Evolutionary conservation across 2,113 vertebrate species (phyloP).

Genomic region (Monarcha castaneiventris): DNA sequence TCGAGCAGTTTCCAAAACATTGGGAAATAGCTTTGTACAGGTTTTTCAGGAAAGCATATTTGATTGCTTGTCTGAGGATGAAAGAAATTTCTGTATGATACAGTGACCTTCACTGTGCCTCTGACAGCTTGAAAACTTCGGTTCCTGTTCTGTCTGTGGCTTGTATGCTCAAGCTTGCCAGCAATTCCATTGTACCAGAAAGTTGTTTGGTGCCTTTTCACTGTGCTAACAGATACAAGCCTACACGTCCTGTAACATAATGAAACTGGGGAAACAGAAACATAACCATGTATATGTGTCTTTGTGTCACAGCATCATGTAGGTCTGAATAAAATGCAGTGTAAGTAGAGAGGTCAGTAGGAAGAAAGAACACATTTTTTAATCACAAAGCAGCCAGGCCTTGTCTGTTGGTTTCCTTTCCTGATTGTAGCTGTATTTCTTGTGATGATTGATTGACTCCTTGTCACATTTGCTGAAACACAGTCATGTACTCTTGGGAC

Average conservation of each 20-base stretch:
- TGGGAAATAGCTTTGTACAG: neutral
- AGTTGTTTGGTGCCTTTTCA: constrained; percentile 4
- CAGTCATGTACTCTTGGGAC: neutral
- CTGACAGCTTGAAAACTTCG: neutral
- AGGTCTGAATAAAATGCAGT: neutral
- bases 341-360: neutral
- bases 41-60: neutral
- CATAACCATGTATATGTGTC: neutral
- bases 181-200: neutral
- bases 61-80: neutral
- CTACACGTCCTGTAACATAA: neutral
- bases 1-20: neutral
- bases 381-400: neutral
- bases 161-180: neutral
- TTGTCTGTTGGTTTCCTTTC: neutral
- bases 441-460: neutral
- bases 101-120: neutral
- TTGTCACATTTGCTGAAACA: neutral
- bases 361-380: neutral
- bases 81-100: neutral
- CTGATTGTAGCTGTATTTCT: neutral
- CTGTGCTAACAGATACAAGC: neutral
- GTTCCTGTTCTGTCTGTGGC: neutral
- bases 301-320: neutral
- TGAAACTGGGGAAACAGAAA: neutral